Evolutionary conservation across 2,797 vertebrate species (phyloP).

Genomic region (Chloroceryle amazona): DNA sequence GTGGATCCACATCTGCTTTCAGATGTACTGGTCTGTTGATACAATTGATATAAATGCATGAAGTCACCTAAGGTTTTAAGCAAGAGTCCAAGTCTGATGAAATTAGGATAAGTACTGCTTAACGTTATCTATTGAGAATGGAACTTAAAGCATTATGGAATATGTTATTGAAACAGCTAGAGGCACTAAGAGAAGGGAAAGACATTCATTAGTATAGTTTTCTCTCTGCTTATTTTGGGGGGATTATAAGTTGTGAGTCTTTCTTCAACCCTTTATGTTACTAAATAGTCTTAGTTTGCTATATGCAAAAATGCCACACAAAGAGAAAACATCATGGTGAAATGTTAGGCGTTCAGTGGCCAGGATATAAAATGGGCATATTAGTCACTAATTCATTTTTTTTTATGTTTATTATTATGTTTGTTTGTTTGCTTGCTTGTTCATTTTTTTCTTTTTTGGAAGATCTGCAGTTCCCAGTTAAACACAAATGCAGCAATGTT

Average conservation of each 20-base stretch:
- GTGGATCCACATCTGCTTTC: background rate
- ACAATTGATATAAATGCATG: constrained; percentile 52
- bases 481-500: background rate
- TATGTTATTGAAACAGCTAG: constrained; percentile 46
- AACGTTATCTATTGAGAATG: constrained; percentile 46
- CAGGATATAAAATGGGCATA: background rate
- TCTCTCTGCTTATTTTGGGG: background rate
- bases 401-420: no score
- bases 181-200: constrained; percentile 25
- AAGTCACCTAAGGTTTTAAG: constrained; percentile 49
- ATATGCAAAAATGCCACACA: background rate
- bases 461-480: background rate
- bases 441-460: background rate
- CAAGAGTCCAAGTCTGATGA: constrained; percentile 47
- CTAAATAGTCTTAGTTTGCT: background rate
- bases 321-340: background rate
- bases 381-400: background rate
- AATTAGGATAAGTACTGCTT: constrained; percentile 21
- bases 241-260: background rate
- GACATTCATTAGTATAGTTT: background rate
- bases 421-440: background rate
- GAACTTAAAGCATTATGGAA: constrained; percentile 31
- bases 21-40: constrained; percentile 10
- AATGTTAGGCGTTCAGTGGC: background rate
- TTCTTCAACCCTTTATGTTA: background rate